Base-by-base conservation (phyloP, 2,888 invertebrate genomes). In the Lasioglossum malachurum region DNA sequence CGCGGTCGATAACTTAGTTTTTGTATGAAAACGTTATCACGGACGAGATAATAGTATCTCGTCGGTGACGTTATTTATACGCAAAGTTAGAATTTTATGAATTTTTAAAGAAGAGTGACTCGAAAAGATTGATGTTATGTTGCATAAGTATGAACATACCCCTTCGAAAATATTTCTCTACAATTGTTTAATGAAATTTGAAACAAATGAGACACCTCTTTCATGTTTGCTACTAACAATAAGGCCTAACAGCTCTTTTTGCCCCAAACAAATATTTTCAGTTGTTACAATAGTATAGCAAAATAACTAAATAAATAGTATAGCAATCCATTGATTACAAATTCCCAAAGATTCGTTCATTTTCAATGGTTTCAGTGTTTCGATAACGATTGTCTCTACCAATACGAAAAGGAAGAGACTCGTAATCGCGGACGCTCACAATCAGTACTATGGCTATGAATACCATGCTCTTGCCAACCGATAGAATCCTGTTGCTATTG, bases 401-500 rank as follows among this genome's bases (percentile, higher is more conserved):
- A n/a, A 71, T n/a, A n/a, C n/a, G 71, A n/a, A n/a, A 71, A 38
- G 14, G 31, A 77, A 38, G 35, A 67, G 35, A 67, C 46, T 67
- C 1, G 46, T 23, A 16, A 46, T 35, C 35, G 35, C 19, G 16
- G 67, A 12, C 14, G 27, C 19, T 19, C 14, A 16, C 35, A 27
- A 75, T 53, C n/a, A n/a, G n/a, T 57, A 4, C 19, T 14, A 16
- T 60, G 72, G 46, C 10, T 53, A 27, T 19, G n/a, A 71, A 53
- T 78, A 41, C 31, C 14, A 84, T 75, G 74, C 83, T 82, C 84
- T 74, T 88, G 73, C 74, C 12, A 49, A 41, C 38, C 38, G 83
- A 93, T 94, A 93, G 84, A 90, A 92, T 92, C 94, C 94, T 94
- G 94, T 92, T 94, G 91, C 89, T 82, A 89, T 93, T 94, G 94